Evolutionary conservation across 2,888 invertebrate species (phyloP).

Genomic region (Laspeyria flexula): DNA sequence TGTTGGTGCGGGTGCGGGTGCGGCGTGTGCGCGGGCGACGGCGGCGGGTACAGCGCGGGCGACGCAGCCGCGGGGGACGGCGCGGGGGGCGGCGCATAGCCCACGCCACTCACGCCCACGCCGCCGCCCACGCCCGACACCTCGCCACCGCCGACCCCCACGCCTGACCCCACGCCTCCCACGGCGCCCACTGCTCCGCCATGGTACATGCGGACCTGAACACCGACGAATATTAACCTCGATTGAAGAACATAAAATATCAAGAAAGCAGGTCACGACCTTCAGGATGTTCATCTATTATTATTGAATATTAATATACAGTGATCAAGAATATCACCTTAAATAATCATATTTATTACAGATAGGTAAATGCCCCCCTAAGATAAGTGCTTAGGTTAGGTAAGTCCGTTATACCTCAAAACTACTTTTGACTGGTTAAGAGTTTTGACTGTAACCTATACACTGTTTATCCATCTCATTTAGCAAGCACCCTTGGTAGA

Average conservation of each 20-base stretch:
- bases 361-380: no score
- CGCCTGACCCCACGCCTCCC: conserved; percentile 45
- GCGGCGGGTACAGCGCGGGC: conserved; percentile 80
- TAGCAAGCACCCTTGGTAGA: no score
- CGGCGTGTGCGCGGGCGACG: conserved; percentile 81
- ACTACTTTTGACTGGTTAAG: no score
- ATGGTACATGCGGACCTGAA: conserved; percentile 89
- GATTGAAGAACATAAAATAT: background rate
- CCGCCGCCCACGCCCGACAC: conserved; percentile 60
- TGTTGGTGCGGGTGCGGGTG: conserved; percentile 70
- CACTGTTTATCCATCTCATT: no score
- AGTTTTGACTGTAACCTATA: no score
- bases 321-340: no score
- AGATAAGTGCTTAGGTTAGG: no score
- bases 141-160: conserved; percentile 62
- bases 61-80: conserved; percentile 78
- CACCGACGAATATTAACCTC: background rate
- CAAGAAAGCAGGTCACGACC: no score
- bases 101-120: conserved; percentile 64
- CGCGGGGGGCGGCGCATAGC: conserved; percentile 71
- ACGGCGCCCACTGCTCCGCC: conserved; percentile 48
- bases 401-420: no score
- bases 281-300: no score
- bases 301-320: no score
- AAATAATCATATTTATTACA: no score